Evolutionary conservation across 23 tunicate genomes (phyloP), one percentile per base, ranked within the genome.

Genomic region (Trididemnum miniatum): DNA sequence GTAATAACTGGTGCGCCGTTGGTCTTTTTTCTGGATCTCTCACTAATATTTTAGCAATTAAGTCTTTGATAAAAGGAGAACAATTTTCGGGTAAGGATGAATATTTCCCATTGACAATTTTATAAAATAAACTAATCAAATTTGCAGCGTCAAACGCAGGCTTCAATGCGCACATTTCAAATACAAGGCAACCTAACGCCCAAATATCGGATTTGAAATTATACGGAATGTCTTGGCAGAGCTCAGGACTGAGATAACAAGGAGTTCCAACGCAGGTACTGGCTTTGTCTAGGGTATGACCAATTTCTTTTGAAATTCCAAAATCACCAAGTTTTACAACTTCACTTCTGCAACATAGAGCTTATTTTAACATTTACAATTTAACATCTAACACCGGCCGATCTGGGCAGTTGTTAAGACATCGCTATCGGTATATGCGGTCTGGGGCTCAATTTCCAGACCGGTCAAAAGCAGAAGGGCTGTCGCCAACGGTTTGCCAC

Each of bases 71-170:
- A 38, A 27, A 31, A 0, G 51, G 5, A 23, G 97, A 83, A 50
- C 86, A 71, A 69, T 38, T 78, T 26, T 71, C 78, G 0, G 92
- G 97, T 23, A 92, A 59, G 35, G 83, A 22, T 20, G 92, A 72
- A 52, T 79, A 92, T 33, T 92, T 89, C 1, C 92, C 85, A 57
- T 92, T 87, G 7, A 92, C 97, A 31, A 92, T 92, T 85, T 92
- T 92, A 71, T 92, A 85, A 60, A 92, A 92, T 34, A 92, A 52
- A 54, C 97, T 92, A 83, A 92, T 82, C 34, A 92, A 54, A 52
- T 92, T 92, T 49, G 97, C 92, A 34, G 97, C 97, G 57, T 92
- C 97, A 64, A 92, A 92, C 20, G 97, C 97, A 44, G 97, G 97
- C 71, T 84, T 75, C 72, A 92, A 38, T 7, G 92, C 92, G n/a